Percentiles rank a stretch among this genome's conserved stretches.
Conservation (phyloP, 2,888 invertebrate species). For the Colostygia pectinataria region DNA sequence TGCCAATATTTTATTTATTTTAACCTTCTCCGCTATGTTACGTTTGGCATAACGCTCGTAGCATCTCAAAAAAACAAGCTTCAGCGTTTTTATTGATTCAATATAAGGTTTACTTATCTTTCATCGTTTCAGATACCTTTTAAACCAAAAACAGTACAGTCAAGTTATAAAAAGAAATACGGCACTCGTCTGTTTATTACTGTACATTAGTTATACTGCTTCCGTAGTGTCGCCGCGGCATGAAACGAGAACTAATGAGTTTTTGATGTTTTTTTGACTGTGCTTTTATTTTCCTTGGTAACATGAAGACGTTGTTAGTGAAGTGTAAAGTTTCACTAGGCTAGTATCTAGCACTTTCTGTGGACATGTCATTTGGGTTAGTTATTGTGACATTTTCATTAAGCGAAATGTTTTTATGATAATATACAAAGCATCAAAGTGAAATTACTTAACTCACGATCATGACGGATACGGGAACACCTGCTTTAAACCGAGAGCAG, state of each 20-base stretch:
- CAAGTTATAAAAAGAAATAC: conserved; percentile 82
- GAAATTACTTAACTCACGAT: no score
- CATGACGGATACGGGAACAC: no score
- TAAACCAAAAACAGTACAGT: conserved; percentile 75
- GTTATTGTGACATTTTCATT: background rate
- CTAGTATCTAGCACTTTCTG: conserved; percentile 29
- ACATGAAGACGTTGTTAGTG: conserved; percentile 60
- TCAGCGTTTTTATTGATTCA: background rate
- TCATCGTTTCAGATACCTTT: conserved; percentile 65
- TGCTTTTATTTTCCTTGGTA: conserved; percentile 76
- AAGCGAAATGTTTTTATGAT: background rate
- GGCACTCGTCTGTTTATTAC: conserved; percentile 81
- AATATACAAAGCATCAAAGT: no score
- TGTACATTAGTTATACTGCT: conserved; percentile 82
- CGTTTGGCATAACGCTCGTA: no score
- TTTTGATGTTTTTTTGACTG: conserved; percentile 84
- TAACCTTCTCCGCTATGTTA: no score
- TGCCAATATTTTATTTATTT: no score
- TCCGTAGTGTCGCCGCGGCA: conserved; percentile 81
- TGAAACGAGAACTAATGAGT: conserved; percentile 83
- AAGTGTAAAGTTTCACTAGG: conserved; percentile 50
- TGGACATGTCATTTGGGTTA: conserved; percentile 18
- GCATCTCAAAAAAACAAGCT: no score
- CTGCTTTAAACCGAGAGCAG: no score
- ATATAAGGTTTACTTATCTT: conserved; percentile 33